Evolutionary conservation across 1,140 invertebrate genomes (phyloP).

Genomic region (Teleopsis dalmanni): DNA sequence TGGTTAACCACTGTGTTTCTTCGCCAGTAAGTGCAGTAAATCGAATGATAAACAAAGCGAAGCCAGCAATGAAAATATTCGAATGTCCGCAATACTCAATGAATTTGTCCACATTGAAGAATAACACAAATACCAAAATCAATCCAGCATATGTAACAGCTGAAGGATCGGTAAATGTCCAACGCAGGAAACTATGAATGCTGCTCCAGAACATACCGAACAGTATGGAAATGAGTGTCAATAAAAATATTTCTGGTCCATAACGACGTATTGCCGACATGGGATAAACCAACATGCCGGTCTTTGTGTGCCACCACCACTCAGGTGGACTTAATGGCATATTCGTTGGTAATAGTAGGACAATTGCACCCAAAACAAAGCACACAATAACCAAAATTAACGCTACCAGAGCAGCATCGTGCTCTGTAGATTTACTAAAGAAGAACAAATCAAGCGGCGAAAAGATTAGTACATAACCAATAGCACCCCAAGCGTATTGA

Average conservation of each 20-base stretch:
- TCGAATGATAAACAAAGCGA: conserved; percentile 68
- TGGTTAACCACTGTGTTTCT: conserved; percentile 54
- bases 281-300: conserved; percentile 63
- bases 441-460: conserved; percentile 56
- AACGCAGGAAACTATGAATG: conserved; percentile 66
- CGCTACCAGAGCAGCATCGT: conserved; percentile 16
- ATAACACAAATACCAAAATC: conserved; percentile 60
- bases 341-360: conserved; percentile 35
- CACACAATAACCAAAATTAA: conserved; percentile 58
- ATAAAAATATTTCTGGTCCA: conserved; percentile 59
- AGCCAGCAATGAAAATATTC: conserved; percentile 72
- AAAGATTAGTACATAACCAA: conserved; percentile 64
- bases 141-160: conserved; percentile 34
- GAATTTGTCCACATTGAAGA: conserved; percentile 68
- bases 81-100: conserved; percentile 79
- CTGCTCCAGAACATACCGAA: conserved; percentile 70
- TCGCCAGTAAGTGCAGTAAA: conserved; percentile 63
- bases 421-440: conserved; percentile 17
- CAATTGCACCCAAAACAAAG: conserved; percentile 34
- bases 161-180: conserved; percentile 43
- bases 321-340: conserved; percentile 71
- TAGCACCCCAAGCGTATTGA: conserved; percentile 67
- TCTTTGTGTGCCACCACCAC: conserved; percentile 75
- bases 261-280: conserved; percentile 66
- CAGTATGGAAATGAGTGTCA: conserved; percentile 60